Evolutionary conservation across 64 coral and sea anemone species (phyloP).

Genomic region (Porites australiensis): DNA sequence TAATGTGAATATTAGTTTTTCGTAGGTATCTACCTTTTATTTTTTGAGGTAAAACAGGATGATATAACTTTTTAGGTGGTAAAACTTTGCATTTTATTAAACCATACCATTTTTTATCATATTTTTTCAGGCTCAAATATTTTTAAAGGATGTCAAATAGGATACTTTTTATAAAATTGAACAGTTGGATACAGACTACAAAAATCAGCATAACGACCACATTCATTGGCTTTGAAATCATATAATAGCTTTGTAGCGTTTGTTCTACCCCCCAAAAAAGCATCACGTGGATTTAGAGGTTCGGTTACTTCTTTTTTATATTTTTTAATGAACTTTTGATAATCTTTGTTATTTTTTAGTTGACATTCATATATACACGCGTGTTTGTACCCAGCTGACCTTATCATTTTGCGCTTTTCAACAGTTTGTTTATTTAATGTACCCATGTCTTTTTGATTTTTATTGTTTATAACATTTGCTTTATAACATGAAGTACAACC

Average conservation of each 20-base stretch:
- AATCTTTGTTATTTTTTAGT: slow-evolving; percentile 27
- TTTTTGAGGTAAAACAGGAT: slow-evolving; percentile 23
- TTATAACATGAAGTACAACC: background rate
- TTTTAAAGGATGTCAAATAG: slow-evolving; percentile 2
- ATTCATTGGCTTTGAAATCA: slow-evolving; percentile 37
- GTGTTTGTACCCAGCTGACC: slow-evolving; percentile 8
- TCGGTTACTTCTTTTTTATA: background rate
- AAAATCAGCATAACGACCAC: background rate
- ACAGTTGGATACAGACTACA: background rate
- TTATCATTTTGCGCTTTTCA: background rate
- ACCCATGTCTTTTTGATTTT: slow-evolving; percentile 10
- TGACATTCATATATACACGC: background rate
- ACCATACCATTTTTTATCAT: slow-evolving; percentile 40
- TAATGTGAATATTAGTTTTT: slow-evolving; percentile 2
- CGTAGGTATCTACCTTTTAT: background rate
- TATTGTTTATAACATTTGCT: too few species aligned
- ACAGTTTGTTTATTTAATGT: slow-evolving; percentile 10
- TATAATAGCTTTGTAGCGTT: background rate
- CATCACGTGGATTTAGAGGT: background rate
- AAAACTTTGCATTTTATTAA: slow-evolving; percentile 44
- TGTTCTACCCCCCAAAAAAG: background rate
- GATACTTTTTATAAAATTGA: slow-evolving; percentile 13
- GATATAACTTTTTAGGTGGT: slow-evolving; percentile 17
- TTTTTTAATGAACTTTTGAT: slow-evolving; percentile 5
- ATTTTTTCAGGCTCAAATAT: slow-evolving; percentile 24